Conservation (phyloP, 2,888 invertebrate genomes). For the Nomada hirtipes region DNA sequence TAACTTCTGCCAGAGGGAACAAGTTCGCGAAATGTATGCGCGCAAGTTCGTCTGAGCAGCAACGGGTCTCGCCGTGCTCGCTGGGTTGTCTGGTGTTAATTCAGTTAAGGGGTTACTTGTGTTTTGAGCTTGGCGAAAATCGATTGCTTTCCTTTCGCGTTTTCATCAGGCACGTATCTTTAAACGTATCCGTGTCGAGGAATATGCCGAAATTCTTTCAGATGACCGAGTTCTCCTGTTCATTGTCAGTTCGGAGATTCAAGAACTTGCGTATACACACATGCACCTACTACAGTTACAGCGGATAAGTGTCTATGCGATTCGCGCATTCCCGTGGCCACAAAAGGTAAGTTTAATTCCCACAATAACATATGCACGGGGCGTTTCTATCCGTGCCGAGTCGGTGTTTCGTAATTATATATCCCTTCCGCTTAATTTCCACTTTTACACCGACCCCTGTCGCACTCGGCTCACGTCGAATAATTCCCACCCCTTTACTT, state of each 20-base stretch:
- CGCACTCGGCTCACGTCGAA: conserved; percentile 4
- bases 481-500: not conserved
- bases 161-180: not conserved
- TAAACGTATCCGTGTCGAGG: not conserved
- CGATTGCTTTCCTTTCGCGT: not conserved
- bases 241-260: too few species aligned
- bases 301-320: conserved; percentile 22
- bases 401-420: conserved; percentile 2
- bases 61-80: not conserved
- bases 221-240: too few species aligned
- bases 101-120: conserved; percentile 20
- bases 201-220: too few species aligned
- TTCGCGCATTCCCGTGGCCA: conserved; percentile 1
- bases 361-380: conserved; percentile 39
- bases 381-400: conserved; percentile 27
- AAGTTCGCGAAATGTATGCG: conserved; percentile 12
- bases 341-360: conserved; percentile 51
- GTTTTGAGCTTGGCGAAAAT: too few species aligned
- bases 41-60: conserved; percentile 6
- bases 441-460: conserved; percentile 29
- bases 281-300: not conserved
- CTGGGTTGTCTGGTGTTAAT: conserved; percentile 27
- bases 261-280: not conserved
- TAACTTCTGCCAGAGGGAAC: conserved; percentile 34
- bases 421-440: conserved; percentile 28